Conservation (phyloP, 2,888 invertebrate genomes). For the Athrips mouffetella region DNA sequence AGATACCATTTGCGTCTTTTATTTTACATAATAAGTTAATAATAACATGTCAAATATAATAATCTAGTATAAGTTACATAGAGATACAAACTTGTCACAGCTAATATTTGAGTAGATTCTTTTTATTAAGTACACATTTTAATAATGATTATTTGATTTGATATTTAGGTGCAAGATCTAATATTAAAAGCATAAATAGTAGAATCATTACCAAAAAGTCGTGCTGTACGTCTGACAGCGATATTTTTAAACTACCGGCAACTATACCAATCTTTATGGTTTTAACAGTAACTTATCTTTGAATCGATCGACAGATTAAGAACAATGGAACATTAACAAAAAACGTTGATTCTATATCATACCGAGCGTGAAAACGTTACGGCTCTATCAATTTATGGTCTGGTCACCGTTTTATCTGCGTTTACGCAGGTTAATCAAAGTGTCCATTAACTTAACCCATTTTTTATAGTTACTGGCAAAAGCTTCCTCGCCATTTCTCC, state of each 20-base stretch:
- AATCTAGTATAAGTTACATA: no score
- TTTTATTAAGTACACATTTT: no score
- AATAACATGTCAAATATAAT: no score
- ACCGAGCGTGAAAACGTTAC: conserved; percentile 1
- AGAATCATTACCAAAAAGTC: background rate
- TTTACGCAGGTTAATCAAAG: no score
- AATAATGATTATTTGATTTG: no score
- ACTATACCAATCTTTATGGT: conserved; percentile 59
- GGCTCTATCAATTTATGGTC: conserved; percentile 1
- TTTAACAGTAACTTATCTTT: conserved; percentile 67
- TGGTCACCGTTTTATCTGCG: no score
- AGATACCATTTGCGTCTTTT: no score
- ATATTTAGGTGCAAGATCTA: background rate
- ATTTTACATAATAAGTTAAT: no score
- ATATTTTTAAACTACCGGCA: conserved; percentile 54
- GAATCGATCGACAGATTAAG: conserved; percentile 62
- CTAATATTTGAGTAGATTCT: no score
- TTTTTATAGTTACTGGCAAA: background rate
- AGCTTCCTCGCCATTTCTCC: no score
- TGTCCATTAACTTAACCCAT: background rate
- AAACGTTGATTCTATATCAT: conserved; percentile 33
- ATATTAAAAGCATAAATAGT: background rate
- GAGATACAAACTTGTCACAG: no score
- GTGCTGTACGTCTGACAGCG: conserved; percentile 46
- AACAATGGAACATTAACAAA: conserved; percentile 74